Percentiles rank a stretch among this genome's conserved stretches.
These are phyloP conservation scores for Caenorhabditis zanzibari DNA, from an alignment of 2,888 invertebrate species.

Conservation along the genomic window DNA sequence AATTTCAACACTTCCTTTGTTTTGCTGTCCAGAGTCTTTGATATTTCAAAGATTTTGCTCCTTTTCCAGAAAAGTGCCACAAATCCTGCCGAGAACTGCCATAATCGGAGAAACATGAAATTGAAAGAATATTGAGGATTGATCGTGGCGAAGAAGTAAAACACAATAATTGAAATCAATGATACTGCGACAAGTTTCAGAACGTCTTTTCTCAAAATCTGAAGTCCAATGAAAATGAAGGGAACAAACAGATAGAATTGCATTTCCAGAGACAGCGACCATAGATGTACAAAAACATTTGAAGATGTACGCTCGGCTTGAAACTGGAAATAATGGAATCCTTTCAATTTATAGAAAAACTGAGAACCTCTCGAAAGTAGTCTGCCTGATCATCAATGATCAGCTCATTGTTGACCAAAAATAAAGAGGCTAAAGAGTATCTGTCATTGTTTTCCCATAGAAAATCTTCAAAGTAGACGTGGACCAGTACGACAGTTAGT, in stretches of 20 bases:
- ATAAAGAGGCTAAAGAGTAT: constrained; percentile 46
- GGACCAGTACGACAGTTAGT: constrained; percentile 14
- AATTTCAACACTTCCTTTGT: neutral
- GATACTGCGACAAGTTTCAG: constrained; percentile 18
- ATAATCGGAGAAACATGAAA: constrained; percentile 55
- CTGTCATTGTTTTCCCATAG: constrained; percentile 44
- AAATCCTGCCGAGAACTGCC: constrained; percentile 58
- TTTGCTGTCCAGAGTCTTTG: neutral
- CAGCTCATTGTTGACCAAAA: constrained; percentile 53
- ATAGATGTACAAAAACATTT: constrained; percentile 56
- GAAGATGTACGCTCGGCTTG: constrained; percentile 50
- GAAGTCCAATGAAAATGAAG: constrained; percentile 47
- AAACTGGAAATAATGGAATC: constrained; percentile 25
- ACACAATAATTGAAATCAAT: constrained; percentile 9
- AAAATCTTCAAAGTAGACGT: constrained; percentile 18
- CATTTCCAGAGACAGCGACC: constrained; percentile 54
- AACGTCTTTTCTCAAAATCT: constrained; percentile 22
- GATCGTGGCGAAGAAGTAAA: constrained; percentile 9
- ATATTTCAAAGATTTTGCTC: neutral
- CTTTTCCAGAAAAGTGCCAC: constrained; percentile 17
- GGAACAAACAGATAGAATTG: constrained; percentile 56
- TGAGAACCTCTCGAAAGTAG: constrained; percentile 46
- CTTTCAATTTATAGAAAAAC: neutral
- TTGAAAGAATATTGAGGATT: constrained; percentile 48
- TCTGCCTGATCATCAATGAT: constrained; percentile 52